Base-by-base conservation (phyloP, 2,888 invertebrate species). In the Mayetiola destructor region DNA sequence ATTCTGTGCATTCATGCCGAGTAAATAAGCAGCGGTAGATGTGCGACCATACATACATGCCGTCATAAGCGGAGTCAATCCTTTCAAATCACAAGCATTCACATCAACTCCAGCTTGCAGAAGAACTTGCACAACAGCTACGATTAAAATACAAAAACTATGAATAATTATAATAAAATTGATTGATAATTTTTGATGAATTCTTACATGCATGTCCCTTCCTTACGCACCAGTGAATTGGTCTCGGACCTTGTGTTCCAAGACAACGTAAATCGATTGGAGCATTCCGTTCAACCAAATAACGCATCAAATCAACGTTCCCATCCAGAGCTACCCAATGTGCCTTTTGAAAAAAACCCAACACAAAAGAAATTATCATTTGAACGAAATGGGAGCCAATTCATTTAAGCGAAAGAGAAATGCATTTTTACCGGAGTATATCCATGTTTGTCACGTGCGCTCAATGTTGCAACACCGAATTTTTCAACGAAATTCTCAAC, bases 221-320 rank as follows among this genome's bases (percentile, higher is more conserved):
- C 37, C 92, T 80, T 66, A 91, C 91, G 0, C 93, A 92, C 93
- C 93, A 93, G 68, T 94, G 93, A 61, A 93, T 89, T 1, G 93
- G 93, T 27, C 87, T 78, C 0, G 91, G 91, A 1, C 91, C 92
- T 74, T 90, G 86, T 1, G 88, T 89, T 54, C 91, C 90, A 55
- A 89, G 75, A 64, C 91, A 91, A 1, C 90, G 85, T 39, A 90
- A 76, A 72, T 93, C 89, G 6, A 92, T 81, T 0, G 89, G 88
- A 3, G 87, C 88, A 23, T 82, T 85, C 56, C 86, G 75, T 67
- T 91, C 90, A 16, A 91, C 82, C 57, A 93, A 76, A 67, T 88
- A 90, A 5, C 90, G 77, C 81, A 92, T 87, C 57, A 92, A 82
- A 62, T 89, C 86, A n/a, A 88, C 85, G 68, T 89, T 89, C 30